phyloP scores from a whole-genome alignment of 2,113 vertebrate genomes.

The Gambusia affinis region DNA sequence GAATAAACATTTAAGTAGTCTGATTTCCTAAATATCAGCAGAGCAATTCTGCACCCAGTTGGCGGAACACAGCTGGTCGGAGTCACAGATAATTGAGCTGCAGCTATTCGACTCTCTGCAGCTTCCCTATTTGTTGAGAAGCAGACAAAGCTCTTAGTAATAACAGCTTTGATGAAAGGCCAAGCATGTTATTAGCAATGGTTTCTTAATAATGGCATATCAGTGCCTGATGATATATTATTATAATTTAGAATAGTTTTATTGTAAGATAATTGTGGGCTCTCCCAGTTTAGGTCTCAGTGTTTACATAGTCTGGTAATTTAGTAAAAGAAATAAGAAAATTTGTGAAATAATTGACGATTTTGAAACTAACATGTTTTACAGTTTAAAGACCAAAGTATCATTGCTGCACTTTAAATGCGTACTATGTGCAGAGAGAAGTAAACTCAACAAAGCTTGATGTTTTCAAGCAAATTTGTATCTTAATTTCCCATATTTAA shows the following conservation, averaged over 20 bases:
- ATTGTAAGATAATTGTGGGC: constrained; percentile 22
- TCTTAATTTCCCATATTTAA: no score
- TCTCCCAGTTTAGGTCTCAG: not conserved
- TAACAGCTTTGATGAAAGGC: constrained; percentile 36
- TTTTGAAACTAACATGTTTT: not conserved
- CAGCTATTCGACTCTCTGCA: constrained; percentile 31
- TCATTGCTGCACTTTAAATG: no score
- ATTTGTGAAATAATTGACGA: not conserved
- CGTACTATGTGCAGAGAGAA: not conserved
- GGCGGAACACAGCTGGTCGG: constrained; percentile 38
- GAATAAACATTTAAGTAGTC: no score
- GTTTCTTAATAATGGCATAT: constrained; percentile 36
- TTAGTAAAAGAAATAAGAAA: not conserved
- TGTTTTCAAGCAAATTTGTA: no score
- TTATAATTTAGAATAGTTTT: not conserved
- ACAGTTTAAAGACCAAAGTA: not conserved
- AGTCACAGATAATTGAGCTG: constrained; percentile 52
- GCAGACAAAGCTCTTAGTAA: constrained; percentile 49
- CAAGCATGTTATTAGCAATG: constrained; percentile 30
- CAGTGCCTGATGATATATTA: constrained; percentile 17
- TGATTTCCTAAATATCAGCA: constrained; percentile 12
- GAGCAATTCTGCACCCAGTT: not conserved
- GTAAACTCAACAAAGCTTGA: no score
- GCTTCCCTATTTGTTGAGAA: constrained; percentile 42
- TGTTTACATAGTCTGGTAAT: constrained; percentile 3